Evolutionary conservation across 2,888 invertebrate genomes (phyloP).

Genomic region (Craniophora ligustri): DNA sequence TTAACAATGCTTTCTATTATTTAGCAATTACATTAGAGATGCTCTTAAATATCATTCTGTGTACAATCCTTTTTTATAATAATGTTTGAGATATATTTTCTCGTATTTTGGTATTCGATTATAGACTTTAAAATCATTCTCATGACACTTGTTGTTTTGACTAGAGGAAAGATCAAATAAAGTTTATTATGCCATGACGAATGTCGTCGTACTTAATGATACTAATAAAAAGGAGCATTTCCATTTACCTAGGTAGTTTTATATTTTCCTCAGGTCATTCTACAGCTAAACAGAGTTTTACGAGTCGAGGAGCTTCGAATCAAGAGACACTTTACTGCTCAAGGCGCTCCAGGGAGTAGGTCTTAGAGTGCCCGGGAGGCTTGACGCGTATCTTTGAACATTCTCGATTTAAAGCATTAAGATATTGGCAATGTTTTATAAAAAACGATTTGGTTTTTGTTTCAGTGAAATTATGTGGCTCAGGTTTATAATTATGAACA

Average conservation of each 20-base stretch:
- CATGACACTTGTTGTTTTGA: too few relatives aligned
- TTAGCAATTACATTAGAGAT: too few relatives aligned
- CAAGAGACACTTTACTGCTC: constrained; percentile 73
- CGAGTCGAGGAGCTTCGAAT: constrained; percentile 67
- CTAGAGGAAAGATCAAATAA: neutral
- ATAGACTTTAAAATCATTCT: too few relatives aligned
- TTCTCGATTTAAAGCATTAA: constrained; percentile 51
- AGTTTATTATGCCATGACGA: neutral
- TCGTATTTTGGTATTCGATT: too few relatives aligned
- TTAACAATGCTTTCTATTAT: too few relatives aligned
- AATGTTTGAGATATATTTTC: too few relatives aligned
- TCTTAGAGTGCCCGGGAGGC: constrained; percentile 56
- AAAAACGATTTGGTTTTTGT: constrained; percentile 8
- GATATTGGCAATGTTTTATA: constrained; percentile 35
- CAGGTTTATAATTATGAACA: neutral
- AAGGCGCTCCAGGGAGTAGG: constrained; percentile 68
- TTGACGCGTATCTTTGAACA: constrained; percentile 51
- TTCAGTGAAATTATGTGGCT: neutral
- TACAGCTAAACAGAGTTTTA: constrained; percentile 66
- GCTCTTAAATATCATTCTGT: too few relatives aligned
- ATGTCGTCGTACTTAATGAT: constrained; percentile 12
- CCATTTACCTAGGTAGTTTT: constrained; percentile 53
- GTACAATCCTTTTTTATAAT: too few relatives aligned
- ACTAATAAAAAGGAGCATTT: constrained; percentile 48
- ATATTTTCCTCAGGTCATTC: constrained; percentile 51